Percentiles rank a stretch among this genome's conserved stretches.
These are phyloP conservation scores for Phyllotreta cruciferae DNA, from an alignment of 2,888 invertebrate species.

Conservation along the genomic window DNA sequence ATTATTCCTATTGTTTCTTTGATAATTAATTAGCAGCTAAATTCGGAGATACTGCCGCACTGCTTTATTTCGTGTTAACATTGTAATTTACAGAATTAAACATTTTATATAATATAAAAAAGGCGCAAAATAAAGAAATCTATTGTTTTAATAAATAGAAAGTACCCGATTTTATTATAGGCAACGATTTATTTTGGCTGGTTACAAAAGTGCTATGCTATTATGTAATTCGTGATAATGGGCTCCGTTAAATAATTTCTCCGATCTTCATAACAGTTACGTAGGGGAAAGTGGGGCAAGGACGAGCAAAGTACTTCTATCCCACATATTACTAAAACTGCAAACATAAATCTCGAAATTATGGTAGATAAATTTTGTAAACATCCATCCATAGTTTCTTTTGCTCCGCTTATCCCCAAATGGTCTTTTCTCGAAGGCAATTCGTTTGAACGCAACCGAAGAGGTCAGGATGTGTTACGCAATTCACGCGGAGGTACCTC, in stretches of 20 bases:
- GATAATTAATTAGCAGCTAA: too few species aligned
- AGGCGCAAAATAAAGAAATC: conserved; percentile 14
- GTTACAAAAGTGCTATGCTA: conserved; percentile 21
- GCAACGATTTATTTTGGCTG: conserved; percentile 25
- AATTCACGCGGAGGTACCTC: too few species aligned
- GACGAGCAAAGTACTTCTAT: not conserved
- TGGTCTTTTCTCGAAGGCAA: too few species aligned
- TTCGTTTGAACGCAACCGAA: too few species aligned
- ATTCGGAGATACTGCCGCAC: not conserved
- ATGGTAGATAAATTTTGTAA: not conserved
- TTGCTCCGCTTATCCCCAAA: too few species aligned
- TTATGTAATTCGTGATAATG: conserved; percentile 27
- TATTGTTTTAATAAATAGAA: conserved; percentile 22
- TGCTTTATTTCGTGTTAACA: not conserved
- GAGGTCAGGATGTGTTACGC: too few species aligned
- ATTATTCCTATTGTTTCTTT: not conserved
- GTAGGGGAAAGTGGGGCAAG: conserved; percentile 30
- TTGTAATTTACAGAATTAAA: not conserved
- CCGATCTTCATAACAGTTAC: conserved; percentile 24
- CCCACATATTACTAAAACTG: not conserved
- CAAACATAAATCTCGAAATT: not conserved
- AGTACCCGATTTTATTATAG: conserved; percentile 14
- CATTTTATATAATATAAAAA: conserved; percentile 11
- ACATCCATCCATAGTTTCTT: too few species aligned
- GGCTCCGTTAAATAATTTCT: conserved; percentile 24